phyloP scores from a whole-genome alignment of 2,113 vertebrate genomes.

The Nanorana parkeri region DNA sequence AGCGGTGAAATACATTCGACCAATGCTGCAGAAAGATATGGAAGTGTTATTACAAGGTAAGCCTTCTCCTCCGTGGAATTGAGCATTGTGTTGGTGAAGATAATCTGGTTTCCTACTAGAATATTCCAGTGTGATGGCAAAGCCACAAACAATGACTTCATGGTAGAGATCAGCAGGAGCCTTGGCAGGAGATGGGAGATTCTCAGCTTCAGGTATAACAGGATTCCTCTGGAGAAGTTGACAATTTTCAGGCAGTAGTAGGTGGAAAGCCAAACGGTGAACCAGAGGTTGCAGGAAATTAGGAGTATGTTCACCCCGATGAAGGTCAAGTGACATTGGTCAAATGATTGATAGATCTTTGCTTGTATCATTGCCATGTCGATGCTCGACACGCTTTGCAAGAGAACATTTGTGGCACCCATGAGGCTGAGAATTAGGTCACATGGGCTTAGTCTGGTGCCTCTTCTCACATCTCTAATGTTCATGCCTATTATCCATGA shows the following conservation, averaged over 20 bases:
- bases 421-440: not conserved
- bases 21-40: not conserved
- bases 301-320: not conserved
- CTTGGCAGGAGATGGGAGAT: not conserved
- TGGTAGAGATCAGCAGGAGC: not conserved
- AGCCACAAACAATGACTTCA: not conserved
- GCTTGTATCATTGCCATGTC: not conserved
- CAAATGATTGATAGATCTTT: no score
- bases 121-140: not conserved
- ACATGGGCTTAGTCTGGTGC: not conserved
- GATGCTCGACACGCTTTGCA: not conserved
- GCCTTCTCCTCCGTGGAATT: no score
- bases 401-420: not conserved
- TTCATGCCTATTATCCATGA: no score
- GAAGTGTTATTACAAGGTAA: not conserved
- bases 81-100: no score
- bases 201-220: not conserved
- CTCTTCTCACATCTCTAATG: not conserved
- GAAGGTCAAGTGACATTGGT: not conserved
- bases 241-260: slow-evolving; percentile 19
- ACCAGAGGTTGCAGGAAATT: not conserved
- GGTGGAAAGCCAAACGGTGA: not conserved
- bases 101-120: no score
- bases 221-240: not conserved
- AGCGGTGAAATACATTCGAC: not conserved